These are phyloP conservation scores for Melanerpes aurifrons DNA, from an alignment of 2,113 vertebrate genomes.

Conservation along the genomic window DNA sequence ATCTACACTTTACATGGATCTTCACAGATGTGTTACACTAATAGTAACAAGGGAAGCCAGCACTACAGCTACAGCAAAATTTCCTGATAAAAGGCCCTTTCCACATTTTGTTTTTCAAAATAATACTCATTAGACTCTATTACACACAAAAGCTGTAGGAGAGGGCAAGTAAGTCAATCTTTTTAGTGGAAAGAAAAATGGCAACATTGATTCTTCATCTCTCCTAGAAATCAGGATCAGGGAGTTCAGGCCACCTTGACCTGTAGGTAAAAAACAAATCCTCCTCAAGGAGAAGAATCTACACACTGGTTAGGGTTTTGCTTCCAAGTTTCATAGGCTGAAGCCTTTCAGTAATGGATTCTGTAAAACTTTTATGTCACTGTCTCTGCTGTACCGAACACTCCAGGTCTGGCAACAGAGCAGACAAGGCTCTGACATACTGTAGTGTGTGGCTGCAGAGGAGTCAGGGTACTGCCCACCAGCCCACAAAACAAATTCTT, in stretches of 20 bases:
- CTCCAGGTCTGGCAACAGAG: neutral
- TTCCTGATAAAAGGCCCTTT: neutral
- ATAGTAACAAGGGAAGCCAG: neutral
- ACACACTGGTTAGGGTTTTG: neutral
- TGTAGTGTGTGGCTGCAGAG: neutral
- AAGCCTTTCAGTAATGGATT: neutral
- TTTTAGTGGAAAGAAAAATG: neutral
- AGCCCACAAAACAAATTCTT: neutral
- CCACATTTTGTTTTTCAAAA: neutral
- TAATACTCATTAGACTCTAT: neutral
- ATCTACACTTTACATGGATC: too few relatives aligned
- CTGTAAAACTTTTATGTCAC: neutral
- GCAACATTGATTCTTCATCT: neutral
- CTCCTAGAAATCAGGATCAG: neutral
- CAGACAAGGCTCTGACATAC: neutral
- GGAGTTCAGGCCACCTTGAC: neutral
- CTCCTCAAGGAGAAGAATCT: neutral
- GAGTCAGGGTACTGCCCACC: neutral
- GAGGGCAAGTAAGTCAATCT: neutral
- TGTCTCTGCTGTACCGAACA: neutral
- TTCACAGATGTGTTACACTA: fast-evolving
- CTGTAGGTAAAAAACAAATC: neutral
- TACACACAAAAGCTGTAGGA: neutral
- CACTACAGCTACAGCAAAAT: neutral
- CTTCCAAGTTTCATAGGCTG: neutral